Evolutionary conservation across 2,797 vertebrate genomes (phyloP).

Genomic region (Knipowitschia caucasica): DNA sequence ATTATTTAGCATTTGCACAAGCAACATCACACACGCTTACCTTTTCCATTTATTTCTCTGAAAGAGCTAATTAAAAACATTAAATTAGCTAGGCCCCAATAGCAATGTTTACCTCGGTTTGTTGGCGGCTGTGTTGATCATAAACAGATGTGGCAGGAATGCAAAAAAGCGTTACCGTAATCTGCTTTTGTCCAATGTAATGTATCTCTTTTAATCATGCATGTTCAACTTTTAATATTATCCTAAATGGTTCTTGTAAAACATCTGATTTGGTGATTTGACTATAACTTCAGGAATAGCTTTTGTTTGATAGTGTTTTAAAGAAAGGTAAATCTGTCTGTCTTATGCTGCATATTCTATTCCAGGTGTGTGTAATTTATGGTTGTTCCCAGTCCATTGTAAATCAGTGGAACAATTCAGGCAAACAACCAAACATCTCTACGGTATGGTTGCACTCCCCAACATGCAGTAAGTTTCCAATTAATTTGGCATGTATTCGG

Average conservation of each 20-base stretch:
- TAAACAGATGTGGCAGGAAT: slow-evolving; percentile 8
- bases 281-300: no score
- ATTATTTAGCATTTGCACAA: not conserved
- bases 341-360: no score
- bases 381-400: no score
- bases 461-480: no score
- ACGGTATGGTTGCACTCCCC: no score
- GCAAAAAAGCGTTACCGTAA: slow-evolving; percentile 8
- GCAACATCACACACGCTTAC: not conserved
- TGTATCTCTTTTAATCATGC: not conserved
- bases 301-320: no score
- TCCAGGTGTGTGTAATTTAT: no score
- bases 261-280: no score
- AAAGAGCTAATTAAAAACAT: not conserved
- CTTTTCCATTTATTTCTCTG: not conserved
- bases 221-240: not conserved
- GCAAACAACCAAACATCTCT: no score
- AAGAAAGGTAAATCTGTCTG: no score
- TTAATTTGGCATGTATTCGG: no score
- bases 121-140: slow-evolving; percentile 8
- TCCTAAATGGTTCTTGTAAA: not conserved
- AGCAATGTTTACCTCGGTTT: not conserved
- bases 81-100: not conserved
- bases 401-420: no score
- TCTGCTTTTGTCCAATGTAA: not conserved